These are phyloP conservation scores for Dromaius novaehollandiae DNA, from an alignment of 2,113 vertebrate species.

Conservation along the genomic window DNA sequence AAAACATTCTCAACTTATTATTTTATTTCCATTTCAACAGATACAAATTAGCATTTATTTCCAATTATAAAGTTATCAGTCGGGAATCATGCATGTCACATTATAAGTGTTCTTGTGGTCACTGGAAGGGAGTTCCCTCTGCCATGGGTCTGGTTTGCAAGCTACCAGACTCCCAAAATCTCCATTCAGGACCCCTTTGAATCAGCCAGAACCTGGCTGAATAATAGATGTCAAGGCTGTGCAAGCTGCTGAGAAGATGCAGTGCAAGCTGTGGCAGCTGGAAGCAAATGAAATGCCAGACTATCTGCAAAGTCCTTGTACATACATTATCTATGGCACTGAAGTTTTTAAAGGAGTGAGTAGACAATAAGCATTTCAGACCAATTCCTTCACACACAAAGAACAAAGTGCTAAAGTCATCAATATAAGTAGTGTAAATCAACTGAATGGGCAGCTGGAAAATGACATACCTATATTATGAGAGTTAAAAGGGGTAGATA, in stretches of 20 bases:
- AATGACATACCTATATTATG: slow-evolving; percentile 2
- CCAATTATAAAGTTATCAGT: not conserved
- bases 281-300: not conserved
- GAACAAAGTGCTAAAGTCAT: slow-evolving; percentile 15
- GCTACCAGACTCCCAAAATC: not conserved
- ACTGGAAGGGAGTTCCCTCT: not conserved
- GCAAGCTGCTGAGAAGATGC: not conserved
- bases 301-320: not conserved
- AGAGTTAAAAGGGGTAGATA: not conserved
- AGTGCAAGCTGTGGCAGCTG: not conserved
- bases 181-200: not conserved
- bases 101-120: not conserved
- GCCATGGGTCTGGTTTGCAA: not conserved
- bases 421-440: slow-evolving; percentile 17
- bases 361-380: not conserved
- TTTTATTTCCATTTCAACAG: not conserved
- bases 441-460: slow-evolving; percentile 2
- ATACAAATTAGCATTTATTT: not conserved
- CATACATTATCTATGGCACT: not conserved
- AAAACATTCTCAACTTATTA: not conserved
- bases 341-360: not conserved
- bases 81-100: not conserved
- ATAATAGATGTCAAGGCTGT: not conserved
- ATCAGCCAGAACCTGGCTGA: rapidly evolving
- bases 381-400: not conserved